These are phyloP conservation scores for Strigops habroptila DNA, from an alignment of 2,113 vertebrate genomes.

Conservation along the genomic window DNA sequence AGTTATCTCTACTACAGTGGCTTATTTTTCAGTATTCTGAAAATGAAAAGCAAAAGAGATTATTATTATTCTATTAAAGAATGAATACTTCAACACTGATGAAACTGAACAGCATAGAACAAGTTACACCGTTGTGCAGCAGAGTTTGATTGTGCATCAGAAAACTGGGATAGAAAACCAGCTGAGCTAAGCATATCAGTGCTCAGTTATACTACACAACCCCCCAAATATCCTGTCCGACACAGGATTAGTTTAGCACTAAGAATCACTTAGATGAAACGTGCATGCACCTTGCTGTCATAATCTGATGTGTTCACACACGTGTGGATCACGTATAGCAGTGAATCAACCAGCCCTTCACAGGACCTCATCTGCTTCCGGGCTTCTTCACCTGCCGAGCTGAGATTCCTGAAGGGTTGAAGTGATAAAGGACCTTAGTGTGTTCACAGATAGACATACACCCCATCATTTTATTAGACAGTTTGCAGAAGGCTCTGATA, in stretches of 20 bases:
- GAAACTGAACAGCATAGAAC: neutral
- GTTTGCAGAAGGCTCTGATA: neutral
- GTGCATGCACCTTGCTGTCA: slow-evolving; percentile 90
- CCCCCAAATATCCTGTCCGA: neutral
- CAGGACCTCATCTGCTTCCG: slow-evolving; percentile 94
- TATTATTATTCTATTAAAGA: neutral
- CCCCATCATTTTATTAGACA: neutral
- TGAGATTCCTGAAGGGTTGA: slow-evolving; percentile 84
- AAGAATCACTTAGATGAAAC: accelerated
- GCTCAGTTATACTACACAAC: neutral
- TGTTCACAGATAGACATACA: neutral
- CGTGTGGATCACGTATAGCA: slow-evolving; percentile 95
- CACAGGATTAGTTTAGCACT: neutral
- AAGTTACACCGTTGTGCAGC: neutral
- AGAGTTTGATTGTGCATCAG: neutral
- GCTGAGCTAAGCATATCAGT: neutral
- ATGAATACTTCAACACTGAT: neutral
- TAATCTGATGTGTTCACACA: slow-evolving; percentile 97
- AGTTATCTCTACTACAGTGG: neutral
- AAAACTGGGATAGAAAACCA: accelerated
- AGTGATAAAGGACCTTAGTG: neutral
- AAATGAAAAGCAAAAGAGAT: neutral
- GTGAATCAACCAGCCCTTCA: slow-evolving; percentile 92
- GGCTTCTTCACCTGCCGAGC: slow-evolving; percentile 94
- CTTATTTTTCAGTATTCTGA: neutral